Base-by-base conservation (phyloP, 2,797 vertebrate species). In the Momotus momota region DNA sequence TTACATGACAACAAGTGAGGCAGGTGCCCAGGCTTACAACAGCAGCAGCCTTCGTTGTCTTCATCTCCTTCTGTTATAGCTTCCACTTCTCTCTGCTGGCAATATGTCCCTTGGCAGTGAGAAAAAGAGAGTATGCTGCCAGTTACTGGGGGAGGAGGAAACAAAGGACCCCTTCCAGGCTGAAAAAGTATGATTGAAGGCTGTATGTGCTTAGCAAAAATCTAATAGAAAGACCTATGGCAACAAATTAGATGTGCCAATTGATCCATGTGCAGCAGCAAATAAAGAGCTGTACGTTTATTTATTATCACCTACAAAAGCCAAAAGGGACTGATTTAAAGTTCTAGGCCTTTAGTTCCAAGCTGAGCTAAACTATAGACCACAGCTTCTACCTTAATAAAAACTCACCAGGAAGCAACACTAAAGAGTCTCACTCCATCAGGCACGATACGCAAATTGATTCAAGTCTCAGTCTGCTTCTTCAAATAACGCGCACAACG, bases 21-120 rank as follows among this genome's bases (percentile, higher is more conserved):
- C 95, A 99, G 75, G 97, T 99, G 99, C 21, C 99, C 99, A 0
- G 98, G 99, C 84, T 99, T 98, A 27, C 99, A 99, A 95, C 99
- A 99, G 98, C 99, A 99, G 97, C 99, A 99, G n/a, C 98, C 98
- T 9, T 98, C 98, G 9, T 99, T 98, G 7, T 99, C 99, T 95
- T 99, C 99, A 38, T 99, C 98, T 1, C 99, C 99, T 96, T 99
- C 99, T n/a, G 98, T 99, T 97, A 99, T 99, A 96, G 99, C 99
- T 95, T 99, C 99, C 90, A 99, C 99, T 97, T 99, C 99, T 65
- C 99, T 98, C 98, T 99, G 99, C 98, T 99, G 99, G 97, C 99
- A 99, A 83, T 99, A 99, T 6, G 99, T 99, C 51, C 99, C 99
- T 99, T 97, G 71, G 90, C 35, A 75, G 66, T n/a, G 33, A 96